Evolutionary conservation across 2,888 invertebrate species (phyloP).

Genomic region (Drosophila recens): DNA sequence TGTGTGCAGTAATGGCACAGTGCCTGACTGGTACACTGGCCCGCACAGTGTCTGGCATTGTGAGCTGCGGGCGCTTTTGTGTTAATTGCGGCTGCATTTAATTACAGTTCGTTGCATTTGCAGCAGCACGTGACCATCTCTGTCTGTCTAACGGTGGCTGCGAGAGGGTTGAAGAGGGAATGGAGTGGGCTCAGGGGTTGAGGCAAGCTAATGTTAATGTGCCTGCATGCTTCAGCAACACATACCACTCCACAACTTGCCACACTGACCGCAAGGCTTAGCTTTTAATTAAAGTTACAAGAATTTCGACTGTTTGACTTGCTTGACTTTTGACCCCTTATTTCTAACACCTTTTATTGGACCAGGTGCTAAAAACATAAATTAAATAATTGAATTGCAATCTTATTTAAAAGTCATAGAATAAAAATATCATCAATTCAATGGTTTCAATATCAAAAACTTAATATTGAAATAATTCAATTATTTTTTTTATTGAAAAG

Average conservation of each 20-base stretch:
- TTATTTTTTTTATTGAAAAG: too few species aligned
- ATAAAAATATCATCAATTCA: too few species aligned
- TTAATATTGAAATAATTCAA: too few species aligned
- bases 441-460: too few species aligned
- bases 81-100: slow-evolving; percentile 82
- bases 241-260: slow-evolving; percentile 10
- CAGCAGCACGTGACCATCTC: slow-evolving; percentile 39
- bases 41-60: slow-evolving; percentile 60
- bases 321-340: slow-evolving; percentile 25
- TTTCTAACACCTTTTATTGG: too few species aligned
- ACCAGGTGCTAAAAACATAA: too few species aligned
- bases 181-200: background rate
- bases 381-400: too few species aligned
- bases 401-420: too few species aligned
- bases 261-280: slow-evolving; percentile 35
- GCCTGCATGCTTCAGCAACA: slow-evolving; percentile 6
- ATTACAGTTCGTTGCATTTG: slow-evolving; percentile 76
- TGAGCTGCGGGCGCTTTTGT: slow-evolving; percentile 78
- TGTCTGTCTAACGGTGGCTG: background rate
- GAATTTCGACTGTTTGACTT: slow-evolving; percentile 49
- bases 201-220: slow-evolving; percentile 1
- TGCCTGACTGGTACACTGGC: slow-evolving; percentile 1
- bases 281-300: slow-evolving; percentile 76
- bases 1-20: background rate
- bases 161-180: background rate